Conservation (phyloP, 2,113 vertebrate species). For the Mungos mungo region DNA sequence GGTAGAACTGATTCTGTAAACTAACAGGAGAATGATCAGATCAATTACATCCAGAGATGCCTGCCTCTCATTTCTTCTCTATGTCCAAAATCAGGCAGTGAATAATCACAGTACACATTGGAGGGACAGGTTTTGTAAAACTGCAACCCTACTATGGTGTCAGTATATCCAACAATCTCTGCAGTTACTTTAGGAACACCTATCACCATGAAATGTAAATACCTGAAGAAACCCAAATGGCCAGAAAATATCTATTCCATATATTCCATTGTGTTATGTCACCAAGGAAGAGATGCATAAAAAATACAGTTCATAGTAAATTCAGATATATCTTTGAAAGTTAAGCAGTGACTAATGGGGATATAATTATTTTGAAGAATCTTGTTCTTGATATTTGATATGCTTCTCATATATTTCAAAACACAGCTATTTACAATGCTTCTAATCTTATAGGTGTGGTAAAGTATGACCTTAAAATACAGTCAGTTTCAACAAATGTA, state of each 20-base stretch:
- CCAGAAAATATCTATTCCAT: not conserved
- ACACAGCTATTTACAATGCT: slow-evolving; percentile 2
- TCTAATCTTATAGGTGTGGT: not conserved
- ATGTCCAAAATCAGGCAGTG: not conserved
- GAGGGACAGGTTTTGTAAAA: not conserved
- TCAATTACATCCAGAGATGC: not conserved
- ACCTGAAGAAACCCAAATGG: not conserved
- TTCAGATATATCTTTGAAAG: not conserved
- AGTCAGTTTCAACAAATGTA: not conserved
- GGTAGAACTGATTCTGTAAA: not conserved
- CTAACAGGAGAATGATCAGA: slow-evolving; percentile 12
- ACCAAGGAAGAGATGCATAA: not conserved
- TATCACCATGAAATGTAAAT: not conserved
- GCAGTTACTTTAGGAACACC: not conserved
- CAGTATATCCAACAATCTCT: not conserved
- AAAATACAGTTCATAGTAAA: not conserved
- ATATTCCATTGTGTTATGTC: not conserved
- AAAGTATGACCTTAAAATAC: not conserved
- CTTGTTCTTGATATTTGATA: not conserved
- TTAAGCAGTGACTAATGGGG: not conserved
- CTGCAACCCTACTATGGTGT: not conserved
- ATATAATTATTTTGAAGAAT: not conserved
- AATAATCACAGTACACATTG: not conserved
- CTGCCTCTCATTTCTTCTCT: not conserved
- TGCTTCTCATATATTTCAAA: not conserved